Conservation (phyloP, 2,113 vertebrate species). For the Accipiter cooperii region DNA sequence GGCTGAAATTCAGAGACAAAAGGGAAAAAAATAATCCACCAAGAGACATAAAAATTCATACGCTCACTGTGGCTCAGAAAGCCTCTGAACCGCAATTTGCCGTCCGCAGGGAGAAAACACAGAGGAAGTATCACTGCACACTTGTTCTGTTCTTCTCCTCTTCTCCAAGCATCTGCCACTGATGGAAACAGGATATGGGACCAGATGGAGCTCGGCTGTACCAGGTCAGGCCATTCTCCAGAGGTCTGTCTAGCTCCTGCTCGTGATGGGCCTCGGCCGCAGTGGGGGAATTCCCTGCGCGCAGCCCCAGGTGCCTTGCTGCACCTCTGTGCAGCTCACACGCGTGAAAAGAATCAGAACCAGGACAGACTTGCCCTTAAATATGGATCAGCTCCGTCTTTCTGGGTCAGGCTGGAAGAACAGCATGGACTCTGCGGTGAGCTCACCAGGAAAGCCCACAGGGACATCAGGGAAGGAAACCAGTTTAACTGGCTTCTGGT, state of each 20-base stretch:
- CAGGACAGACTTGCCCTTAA: slow-evolving; percentile 13
- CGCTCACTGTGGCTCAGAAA: background rate
- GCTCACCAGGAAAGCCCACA: background rate
- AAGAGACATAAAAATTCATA: background rate
- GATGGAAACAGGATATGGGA: background rate
- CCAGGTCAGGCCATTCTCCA: background rate
- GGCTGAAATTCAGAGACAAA: background rate
- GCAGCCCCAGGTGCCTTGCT: background rate
- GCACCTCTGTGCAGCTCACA: background rate
- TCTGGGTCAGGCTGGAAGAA: slow-evolving; percentile 29
- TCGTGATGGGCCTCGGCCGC: accelerated
- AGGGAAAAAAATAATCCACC: background rate
- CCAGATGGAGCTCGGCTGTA: background rate
- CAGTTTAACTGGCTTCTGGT: background rate
- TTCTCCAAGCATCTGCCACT: background rate
- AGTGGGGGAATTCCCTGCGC: background rate
- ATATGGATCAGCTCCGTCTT: background rate
- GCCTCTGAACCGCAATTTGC: accelerated
- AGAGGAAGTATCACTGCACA: background rate
- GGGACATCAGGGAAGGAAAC: background rate
- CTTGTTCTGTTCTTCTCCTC: background rate
- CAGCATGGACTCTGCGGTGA: background rate
- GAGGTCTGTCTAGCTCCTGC: background rate
- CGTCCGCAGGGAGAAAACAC: background rate
- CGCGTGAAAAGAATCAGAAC: background rate